Evolutionary conservation across 2,113 vertebrate species (phyloP).

Genomic region (Silurus glanis): DNA sequence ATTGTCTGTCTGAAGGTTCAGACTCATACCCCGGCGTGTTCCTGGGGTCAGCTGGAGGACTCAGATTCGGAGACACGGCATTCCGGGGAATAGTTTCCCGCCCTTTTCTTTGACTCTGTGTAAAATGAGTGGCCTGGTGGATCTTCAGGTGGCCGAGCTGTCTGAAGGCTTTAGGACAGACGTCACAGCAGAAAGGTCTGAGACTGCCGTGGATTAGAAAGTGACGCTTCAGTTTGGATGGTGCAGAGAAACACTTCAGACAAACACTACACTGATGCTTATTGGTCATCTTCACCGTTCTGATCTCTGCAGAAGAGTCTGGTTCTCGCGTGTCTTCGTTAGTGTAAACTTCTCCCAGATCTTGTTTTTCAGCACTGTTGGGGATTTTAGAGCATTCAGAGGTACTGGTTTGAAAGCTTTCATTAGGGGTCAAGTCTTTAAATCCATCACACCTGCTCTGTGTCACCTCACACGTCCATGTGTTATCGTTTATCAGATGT

Average conservation of each 20-base stretch:
- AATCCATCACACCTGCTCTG: neutral
- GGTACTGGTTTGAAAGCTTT: neutral
- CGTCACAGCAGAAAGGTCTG: constrained; percentile 74
- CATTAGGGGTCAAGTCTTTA: neutral
- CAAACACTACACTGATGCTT: constrained; percentile 78
- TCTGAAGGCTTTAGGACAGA: constrained; percentile 78
- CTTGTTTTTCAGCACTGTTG: neutral
- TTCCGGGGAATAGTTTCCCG: neutral
- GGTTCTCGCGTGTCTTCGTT: neutral
- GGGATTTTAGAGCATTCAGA: neutral
- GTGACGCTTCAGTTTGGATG: constrained; percentile 79
- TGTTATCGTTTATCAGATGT: neutral
- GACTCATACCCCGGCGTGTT: neutral
- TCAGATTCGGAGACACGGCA: neutral
- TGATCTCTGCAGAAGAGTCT: neutral
- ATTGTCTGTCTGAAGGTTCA: neutral
- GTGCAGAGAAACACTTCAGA: constrained; percentile 75
- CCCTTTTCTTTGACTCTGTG: constrained; percentile 22
- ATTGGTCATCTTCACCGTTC: neutral
- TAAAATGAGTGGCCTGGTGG: constrained; percentile 74
- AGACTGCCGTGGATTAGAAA: constrained; percentile 76
- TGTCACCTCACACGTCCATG: neutral
- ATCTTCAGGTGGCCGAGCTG: constrained; percentile 79
- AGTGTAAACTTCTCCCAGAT: neutral
- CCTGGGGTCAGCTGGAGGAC: neutral